Evolutionary conservation across 2,888 invertebrate species (phyloP).

Genomic region (Acleris laterana): DNA sequence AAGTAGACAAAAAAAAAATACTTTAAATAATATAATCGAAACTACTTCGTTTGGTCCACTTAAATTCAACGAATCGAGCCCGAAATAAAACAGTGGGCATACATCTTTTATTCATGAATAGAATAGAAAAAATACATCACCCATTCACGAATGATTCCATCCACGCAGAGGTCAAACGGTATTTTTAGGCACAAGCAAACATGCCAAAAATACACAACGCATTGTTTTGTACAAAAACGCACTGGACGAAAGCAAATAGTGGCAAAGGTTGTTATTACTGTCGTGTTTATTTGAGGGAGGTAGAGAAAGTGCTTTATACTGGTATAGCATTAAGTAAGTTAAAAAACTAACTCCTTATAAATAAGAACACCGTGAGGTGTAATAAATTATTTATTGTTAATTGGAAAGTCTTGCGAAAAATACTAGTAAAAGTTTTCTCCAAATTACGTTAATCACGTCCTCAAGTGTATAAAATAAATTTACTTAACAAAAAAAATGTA

Average conservation of each 20-base stretch:
- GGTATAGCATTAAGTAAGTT: too few relatives aligned
- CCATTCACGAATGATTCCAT: constrained; percentile 15
- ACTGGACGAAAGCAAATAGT: too few relatives aligned
- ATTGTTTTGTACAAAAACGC: constrained; percentile 4
- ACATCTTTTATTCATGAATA: constrained; percentile 32
- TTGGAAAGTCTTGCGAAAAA: too few relatives aligned
- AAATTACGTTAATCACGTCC: constrained; percentile 1
- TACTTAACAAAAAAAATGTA: constrained; percentile 28
- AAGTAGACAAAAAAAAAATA: neutral
- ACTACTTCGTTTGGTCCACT: neutral
- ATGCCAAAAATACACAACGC: constrained; percentile 6
- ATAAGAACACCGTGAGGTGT: too few relatives aligned
- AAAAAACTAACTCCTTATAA: too few relatives aligned
- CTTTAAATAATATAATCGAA: neutral
- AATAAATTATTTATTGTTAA: too few relatives aligned
- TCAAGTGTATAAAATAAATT: constrained; percentile 30
- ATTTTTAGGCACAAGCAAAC: constrained; percentile 18
- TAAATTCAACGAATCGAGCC: constrained; percentile 1
- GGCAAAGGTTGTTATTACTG: too few relatives aligned
- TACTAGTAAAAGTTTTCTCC: neutral
- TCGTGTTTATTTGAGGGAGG: too few relatives aligned
- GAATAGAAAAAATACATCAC: constrained; percentile 32
- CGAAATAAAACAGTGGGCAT: constrained; percentile 21
- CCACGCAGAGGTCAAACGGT: constrained; percentile 20
- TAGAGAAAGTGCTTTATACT: too few relatives aligned